Evolutionary conservation across 2,113 vertebrate genomes (phyloP), one percentile per base, ranked within the genome.

Genomic region (Phalacrocorax carbo): DNA sequence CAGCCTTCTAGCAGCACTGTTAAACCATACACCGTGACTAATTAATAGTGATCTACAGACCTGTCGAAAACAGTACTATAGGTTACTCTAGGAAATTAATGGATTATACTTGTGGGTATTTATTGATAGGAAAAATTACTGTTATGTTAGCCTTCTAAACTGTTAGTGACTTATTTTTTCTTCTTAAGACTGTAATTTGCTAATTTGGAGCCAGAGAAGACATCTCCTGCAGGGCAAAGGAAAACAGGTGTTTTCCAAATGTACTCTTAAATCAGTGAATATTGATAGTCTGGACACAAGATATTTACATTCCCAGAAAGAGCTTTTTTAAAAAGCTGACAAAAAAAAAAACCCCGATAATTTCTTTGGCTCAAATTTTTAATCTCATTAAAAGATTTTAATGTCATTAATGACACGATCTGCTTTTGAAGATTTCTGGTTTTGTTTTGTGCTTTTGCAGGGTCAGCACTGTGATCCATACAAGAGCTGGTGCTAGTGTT

Each of bases 261-360:
- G 7, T 25, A 32, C 9, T 64, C 15, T 58, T 58, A 54, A 68
- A 16, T 42, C 13, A 46, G 42, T 60, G 48, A 60, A 58, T 62
- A 19, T 4, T 58, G 34, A 46, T 36, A 70, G 12, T 26, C n/a
- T 38, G 20, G 13, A 40, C 10, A 58, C 34, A 81, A 36, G 40
- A 11, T 3, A 22, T 79, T 90, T 81, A 4, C 8, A 68, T 34
- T 51, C 7, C 19, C 30, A 48, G 15, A 1, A 75, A 32, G 3
- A 44, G 3, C 15, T 2, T 72, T 62, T 66, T 49, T 34, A 46
- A 58, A 15, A 10, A 82, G 2, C 4, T 44, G 66, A 13, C 7
- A 38, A 38, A 38, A 23, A 68, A 57, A 58, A 14, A 15, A 1
- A 0, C 1, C 0, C 3, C 40, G 11, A n/a, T 52, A 57, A 78